A percentile compares a stretch with the other conserved stretches of the same genome.
phyloP scores from a whole-genome alignment of 2,888 invertebrate genomes.

The Synergus umbraculus region DNA sequence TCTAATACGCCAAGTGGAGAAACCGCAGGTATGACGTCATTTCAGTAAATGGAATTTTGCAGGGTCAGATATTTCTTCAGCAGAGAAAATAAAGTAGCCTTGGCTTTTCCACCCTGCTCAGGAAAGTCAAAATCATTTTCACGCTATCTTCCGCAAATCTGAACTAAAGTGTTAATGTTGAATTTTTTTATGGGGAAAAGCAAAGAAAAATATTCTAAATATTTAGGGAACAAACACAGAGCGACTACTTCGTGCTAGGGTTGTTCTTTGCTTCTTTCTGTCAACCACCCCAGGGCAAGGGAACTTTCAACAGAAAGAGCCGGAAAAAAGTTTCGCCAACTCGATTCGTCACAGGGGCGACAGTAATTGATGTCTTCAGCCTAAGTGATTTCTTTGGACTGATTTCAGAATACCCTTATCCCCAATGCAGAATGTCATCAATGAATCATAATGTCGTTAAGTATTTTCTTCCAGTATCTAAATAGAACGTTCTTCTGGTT shows the following conservation, averaged over 20 bases:
- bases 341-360: slow-evolving; percentile 52
- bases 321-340: slow-evolving; percentile 41
- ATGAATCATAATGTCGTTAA: slow-evolving; percentile 24
- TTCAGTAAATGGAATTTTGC: background rate
- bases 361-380: slow-evolving; percentile 55
- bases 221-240: slow-evolving; percentile 58
- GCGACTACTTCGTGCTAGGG: slow-evolving; percentile 38
- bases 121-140: background rate
- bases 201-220: slow-evolving; percentile 58
- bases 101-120: background rate
- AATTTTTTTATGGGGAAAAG: background rate
- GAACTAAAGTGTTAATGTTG: background rate
- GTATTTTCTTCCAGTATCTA: background rate
- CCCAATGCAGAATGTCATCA: background rate
- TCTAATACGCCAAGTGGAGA: background rate
- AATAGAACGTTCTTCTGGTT: background rate
- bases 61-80: background rate
- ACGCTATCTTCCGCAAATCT: background rate
- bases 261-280: slow-evolving; percentile 24
- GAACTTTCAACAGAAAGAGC: slow-evolving; percentile 25
- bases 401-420: background rate
- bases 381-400: slow-evolving; percentile 46
- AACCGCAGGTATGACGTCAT: slow-evolving; percentile 6
- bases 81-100: background rate
- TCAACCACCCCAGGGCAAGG: slow-evolving; percentile 31